A percentile compares a stretch with the other conserved stretches of the same genome.
phyloP scores from a whole-genome alignment of 2,888 invertebrate species.

The Thecophora atra region DNA sequence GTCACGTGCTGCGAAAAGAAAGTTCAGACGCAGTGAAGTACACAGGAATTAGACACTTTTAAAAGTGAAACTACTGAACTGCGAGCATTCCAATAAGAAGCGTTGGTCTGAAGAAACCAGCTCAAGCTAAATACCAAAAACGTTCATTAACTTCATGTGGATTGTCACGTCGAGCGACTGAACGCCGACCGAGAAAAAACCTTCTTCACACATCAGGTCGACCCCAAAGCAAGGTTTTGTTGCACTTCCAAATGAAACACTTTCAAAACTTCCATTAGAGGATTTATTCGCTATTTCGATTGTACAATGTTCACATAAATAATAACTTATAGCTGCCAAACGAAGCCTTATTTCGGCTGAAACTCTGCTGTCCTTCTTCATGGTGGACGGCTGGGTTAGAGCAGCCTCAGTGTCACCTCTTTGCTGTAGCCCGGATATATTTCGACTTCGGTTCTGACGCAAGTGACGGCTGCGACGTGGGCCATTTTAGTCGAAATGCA shows the following conservation, averaged over 20 bases:
- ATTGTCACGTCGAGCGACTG: no score
- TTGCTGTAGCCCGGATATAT: constrained; percentile 65
- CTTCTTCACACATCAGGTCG: no score
- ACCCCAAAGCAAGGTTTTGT: no score
- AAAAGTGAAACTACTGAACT: constrained; percentile 14
- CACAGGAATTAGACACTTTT: not conserved
- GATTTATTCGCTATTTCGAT: no score
- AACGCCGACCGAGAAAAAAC: no score
- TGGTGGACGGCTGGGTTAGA: constrained; percentile 39
- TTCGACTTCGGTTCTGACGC: constrained; percentile 63
- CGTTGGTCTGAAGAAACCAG: no score
- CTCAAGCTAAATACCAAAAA: no score
- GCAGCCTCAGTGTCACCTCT: constrained; percentile 66
- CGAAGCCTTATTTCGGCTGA: not conserved
- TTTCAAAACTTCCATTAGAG: no score
- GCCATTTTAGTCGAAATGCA: constrained; percentile 51
- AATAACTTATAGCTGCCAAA: no score
- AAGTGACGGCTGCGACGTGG: constrained; percentile 60
- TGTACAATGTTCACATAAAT: no score
- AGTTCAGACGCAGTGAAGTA: not conserved
- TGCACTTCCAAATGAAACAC: no score
- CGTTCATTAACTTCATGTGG: no score
- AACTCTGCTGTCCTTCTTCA: not conserved
- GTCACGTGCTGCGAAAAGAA: constrained; percentile 13
- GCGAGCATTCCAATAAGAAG: not conserved